Evolutionary conservation across 2,797 vertebrate species (phyloP).

Genomic region (Peromyscus melanophrys): DNA sequence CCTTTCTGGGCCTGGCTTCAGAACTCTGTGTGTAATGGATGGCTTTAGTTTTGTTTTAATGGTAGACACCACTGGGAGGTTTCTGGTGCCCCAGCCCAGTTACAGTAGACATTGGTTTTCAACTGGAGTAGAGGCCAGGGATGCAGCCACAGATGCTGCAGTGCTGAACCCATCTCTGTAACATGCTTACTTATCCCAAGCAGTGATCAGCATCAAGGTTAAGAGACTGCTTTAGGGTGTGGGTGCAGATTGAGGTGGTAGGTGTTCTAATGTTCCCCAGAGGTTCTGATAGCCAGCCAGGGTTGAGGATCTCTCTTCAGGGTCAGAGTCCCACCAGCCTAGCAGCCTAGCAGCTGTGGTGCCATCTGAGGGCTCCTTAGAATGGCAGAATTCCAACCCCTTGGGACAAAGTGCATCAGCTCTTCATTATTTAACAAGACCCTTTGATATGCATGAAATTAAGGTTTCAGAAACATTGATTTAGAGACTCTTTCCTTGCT

Average conservation of each 20-base stretch:
- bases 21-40: neutral
- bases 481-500: neutral
- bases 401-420: neutral
- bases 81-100: neutral
- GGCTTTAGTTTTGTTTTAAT: neutral
- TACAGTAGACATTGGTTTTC: neutral
- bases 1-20: neutral
- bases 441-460: neutral
- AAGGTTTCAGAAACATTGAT: neutral
- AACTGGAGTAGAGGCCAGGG: neutral
- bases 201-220: neutral
- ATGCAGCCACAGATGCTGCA: neutral
- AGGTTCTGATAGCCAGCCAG: neutral
- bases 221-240: neutral
- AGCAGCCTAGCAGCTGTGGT: neutral
- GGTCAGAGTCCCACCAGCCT: neutral
- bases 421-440: neutral
- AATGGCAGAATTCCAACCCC: neutral
- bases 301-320: neutral
- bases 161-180: neutral
- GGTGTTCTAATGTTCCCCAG: neutral
- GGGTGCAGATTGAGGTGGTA: neutral
- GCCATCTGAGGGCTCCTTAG: neutral
- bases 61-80: neutral
- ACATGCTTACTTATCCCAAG: neutral